Conservation (phyloP, 2,113 vertebrate genomes). For the Daubentonia madagascariensis region DNA sequence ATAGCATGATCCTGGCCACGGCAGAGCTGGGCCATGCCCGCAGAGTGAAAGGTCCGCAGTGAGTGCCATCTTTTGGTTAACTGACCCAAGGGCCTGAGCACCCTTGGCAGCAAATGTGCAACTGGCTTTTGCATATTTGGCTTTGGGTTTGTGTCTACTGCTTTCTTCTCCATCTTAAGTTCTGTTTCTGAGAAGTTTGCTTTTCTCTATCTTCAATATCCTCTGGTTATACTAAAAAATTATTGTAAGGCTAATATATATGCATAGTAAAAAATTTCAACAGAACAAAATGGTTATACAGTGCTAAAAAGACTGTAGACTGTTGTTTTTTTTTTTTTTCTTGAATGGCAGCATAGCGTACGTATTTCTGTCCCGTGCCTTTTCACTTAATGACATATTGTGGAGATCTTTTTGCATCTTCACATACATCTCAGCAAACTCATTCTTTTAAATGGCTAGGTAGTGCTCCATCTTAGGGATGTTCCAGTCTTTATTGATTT, state of each 20-base stretch:
- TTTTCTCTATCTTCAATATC: not conserved
- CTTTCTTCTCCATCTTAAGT: not conserved
- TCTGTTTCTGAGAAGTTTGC: not conserved
- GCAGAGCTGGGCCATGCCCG: not conserved
- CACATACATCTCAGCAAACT: not conserved
- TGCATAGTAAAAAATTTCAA: not conserved
- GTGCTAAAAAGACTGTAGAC: not conserved
- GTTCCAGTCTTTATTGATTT: not conserved
- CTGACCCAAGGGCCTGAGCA: not conserved
- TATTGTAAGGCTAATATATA: not conserved
- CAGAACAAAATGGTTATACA: not conserved
- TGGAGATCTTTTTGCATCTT: not conserved
- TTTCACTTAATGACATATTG: not conserved
- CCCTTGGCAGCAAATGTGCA: not conserved
- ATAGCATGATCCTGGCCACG: not conserved
- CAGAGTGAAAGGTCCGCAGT: not conserved
- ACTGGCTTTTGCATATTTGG: not conserved
- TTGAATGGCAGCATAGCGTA: not conserved
- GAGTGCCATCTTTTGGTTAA: not conserved
- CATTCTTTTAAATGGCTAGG: not conserved
- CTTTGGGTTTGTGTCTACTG: not conserved
- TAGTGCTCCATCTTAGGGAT: not conserved
- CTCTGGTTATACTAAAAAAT: not conserved
- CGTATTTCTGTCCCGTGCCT: not conserved
- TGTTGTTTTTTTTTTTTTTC: not conserved